These are phyloP conservation scores for Ibycter americanus DNA, from an alignment of 2,797 vertebrate genomes.

Conservation along the genomic window DNA sequence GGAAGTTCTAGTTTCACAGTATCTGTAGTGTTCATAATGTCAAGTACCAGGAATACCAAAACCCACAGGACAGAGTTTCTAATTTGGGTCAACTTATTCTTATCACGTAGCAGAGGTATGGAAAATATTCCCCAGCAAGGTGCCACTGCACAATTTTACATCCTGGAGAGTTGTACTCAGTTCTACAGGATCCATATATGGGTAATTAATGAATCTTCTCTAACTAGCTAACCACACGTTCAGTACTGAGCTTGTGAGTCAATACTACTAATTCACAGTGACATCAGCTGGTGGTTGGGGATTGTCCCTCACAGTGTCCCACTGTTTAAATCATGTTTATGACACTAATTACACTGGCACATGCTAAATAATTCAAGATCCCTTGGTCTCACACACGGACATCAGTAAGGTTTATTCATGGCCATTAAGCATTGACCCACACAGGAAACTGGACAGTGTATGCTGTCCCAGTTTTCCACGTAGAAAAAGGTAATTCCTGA, in stretches of 20 bases:
- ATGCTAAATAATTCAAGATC: constrained; percentile 40
- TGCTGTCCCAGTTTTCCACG: neutral
- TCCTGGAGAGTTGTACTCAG: neutral
- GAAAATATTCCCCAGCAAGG: neutral
- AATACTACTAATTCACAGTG: constrained; percentile 12
- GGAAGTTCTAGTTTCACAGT: neutral
- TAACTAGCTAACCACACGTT: neutral
- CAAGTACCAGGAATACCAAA: neutral
- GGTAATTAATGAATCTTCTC: constrained; percentile 28
- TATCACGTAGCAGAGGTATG: neutral
- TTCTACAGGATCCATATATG: neutral
- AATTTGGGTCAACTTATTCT: neutral
- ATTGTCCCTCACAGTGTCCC: neutral
- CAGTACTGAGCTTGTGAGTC: neutral
- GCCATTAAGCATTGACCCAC: neutral
- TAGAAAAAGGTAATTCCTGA: neutral
- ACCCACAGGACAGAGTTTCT: neutral
- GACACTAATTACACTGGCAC: neutral
- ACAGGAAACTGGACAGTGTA: neutral
- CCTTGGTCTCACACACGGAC: neutral
- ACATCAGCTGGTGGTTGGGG: neutral
- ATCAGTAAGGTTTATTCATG: neutral
- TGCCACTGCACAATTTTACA: neutral
- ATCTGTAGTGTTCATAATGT: neutral
- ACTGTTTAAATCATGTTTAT: neutral